Base-by-base conservation (phyloP, 1,140 invertebrate genomes). In the Drosophila takahashii region DNA sequence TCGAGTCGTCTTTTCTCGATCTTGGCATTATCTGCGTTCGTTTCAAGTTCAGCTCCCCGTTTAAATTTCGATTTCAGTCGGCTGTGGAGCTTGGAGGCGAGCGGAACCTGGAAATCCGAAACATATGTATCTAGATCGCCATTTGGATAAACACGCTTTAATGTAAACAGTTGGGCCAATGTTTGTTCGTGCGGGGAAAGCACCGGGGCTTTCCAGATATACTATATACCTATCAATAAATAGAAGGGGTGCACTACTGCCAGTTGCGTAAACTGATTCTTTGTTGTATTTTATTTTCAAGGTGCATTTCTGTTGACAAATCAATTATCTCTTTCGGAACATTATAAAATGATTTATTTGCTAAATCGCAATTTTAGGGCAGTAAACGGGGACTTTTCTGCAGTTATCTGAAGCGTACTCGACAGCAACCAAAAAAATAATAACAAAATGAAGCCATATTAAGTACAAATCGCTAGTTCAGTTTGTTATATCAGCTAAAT, bases 381-480 rank as follows among this genome's bases (percentile, higher is more conserved):
- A 34, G 34, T 56, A 29, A 70, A 70, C 66, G 66, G 66, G 66
- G 66, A 69, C 64, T 69, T 71, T 71, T 71, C 42, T 57, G 51
- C 26, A 70, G 51, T 16, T 71, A 71, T 71, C 67, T 48, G 29
- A 41, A 2, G 18, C n/a, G 3, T 45, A 36, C 51, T 62, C 32
- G 32, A 45, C 48, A 42, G 27, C 22, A 45, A 13, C 10, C 41
- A 70, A 47, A 67, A 69, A 69, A 67, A 32, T 7, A 18, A 44
- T 15, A 42, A 44, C 13, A 39, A 39, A 2, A 16, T 27, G 18
- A 45, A 16, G n/a, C 13, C 42, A 11, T 47, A 45, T 66, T 53
- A 53, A 32, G 36, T 67, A 34, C 26, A 47, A 39, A 32, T 34
- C 29, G 37, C 6, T 34, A 32, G 34, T 36, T 26, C 6, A 26